These are phyloP conservation scores for Corythucha ciliata DNA, from an alignment of 2,888 invertebrate genomes.

Conservation along the genomic window DNA sequence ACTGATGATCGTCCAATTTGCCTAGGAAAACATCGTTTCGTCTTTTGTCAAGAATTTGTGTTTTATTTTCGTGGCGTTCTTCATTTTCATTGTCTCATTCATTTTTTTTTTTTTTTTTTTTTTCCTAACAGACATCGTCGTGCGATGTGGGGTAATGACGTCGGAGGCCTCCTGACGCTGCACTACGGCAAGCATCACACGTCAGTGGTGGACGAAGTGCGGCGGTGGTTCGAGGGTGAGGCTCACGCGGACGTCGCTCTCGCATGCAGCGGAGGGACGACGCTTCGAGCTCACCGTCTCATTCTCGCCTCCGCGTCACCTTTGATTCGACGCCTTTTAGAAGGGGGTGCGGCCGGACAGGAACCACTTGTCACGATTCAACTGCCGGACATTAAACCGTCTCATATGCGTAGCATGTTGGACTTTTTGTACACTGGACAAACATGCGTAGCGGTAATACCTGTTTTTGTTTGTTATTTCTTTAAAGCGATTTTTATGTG, in stretches of 20 bases:
- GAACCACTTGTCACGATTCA: constrained; percentile 66
- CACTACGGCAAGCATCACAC: constrained; percentile 90
- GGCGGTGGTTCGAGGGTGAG: constrained; percentile 77
- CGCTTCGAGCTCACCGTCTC: constrained; percentile 67
- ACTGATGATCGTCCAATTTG: too few species aligned
- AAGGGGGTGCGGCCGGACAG: constrained; percentile 52
- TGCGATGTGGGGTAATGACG: constrained; percentile 28
- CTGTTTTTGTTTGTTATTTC: background rate
- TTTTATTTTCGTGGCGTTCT: too few species aligned
- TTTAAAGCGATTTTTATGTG: too few species aligned
- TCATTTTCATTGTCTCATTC: too few species aligned
- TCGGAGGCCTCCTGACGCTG: constrained; percentile 68
- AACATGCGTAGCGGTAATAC: constrained; percentile 63
- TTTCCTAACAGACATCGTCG: constrained; percentile 15
- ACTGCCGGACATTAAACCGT: constrained; percentile 65
- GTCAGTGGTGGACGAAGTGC: constrained; percentile 82
- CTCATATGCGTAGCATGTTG: constrained; percentile 69
- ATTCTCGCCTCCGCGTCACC: constrained; percentile 82
- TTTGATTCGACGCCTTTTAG: constrained; percentile 64
- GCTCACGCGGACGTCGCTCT: constrained; percentile 78
- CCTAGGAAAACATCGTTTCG: too few species aligned
- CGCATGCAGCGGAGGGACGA: constrained; percentile 68
- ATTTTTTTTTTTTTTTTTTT: background rate
- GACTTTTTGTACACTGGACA: constrained; percentile 80
- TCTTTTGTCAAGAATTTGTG: too few species aligned